A percentile compares a stretch with the other conserved stretches of the same genome.
phyloP scores from a whole-genome alignment of 2,113 vertebrate genomes.

The Dasyprocta punctata region DNA sequence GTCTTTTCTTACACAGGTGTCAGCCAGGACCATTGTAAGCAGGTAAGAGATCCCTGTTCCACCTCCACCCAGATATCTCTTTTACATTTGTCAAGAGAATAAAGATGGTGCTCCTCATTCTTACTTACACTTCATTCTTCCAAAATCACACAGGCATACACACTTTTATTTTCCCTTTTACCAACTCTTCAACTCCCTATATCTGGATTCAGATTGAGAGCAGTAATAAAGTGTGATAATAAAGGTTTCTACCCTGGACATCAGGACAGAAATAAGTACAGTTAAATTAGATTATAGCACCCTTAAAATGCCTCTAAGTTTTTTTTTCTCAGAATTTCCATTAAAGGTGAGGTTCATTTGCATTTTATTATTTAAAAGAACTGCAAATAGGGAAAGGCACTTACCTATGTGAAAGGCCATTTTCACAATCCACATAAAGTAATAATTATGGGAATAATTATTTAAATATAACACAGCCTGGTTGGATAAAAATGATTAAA shows the following conservation, averaged over 20 bases:
- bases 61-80: background rate
- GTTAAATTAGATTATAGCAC: background rate
- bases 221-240: slow-evolving; percentile 18
- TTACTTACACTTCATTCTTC: background rate
- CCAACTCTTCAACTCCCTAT: background rate
- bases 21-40: background rate
- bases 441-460: background rate
- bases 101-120: background rate
- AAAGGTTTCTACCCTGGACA: background rate
- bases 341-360: background rate
- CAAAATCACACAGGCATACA: background rate
- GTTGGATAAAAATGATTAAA: slow-evolving; percentile 21
- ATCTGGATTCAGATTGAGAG: background rate
- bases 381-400: background rate
- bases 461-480: background rate
- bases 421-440: background rate
- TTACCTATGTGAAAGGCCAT: background rate
- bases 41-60: background rate
- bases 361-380: slow-evolving; percentile 49
- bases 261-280: slow-evolving; percentile 14
- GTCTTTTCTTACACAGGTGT: background rate
- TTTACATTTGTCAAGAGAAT: background rate
- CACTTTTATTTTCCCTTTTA: background rate
- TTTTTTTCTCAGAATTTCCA: slow-evolving; percentile 41
- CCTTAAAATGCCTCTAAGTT: background rate